Base-by-base conservation (phyloP, 2,888 invertebrate genomes). In the Bellardia bayeri region DNA sequence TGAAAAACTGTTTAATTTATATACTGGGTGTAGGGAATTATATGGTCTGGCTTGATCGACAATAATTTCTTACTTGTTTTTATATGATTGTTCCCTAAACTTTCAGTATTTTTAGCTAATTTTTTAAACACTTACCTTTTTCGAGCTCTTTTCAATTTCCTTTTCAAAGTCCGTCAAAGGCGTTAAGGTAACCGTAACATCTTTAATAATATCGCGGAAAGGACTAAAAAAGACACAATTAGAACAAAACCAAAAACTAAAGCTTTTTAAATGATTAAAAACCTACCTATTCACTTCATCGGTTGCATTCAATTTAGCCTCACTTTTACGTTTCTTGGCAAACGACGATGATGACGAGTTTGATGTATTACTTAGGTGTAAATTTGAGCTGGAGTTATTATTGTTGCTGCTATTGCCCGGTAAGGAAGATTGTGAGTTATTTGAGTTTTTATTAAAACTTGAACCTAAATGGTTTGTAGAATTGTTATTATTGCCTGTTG, bases 171-270 rank as follows among this genome's bases (percentile, higher is more conserved):
- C 94, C 5, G 93, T 92, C 40, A 93, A 87, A 9, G 93, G 93
- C 30, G 93, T 92, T 81, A 93, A 86, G n/a, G 93, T 91, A 16
- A 94, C 93, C 37, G 92, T 92, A 16, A 93, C 92, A 90, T 94
- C 93, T 89, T 93, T 93, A 58, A 93, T 93, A 75, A 93, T 90
- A 91, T 93, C 93, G 86, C 94, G 92, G 90, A 92, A 93, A 64
- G 92, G 89, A 80, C 92, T 92, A 81, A 69, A 63, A 33, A 9
- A 16, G 23, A 66, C 68, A 42, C 14, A 37, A 4, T 5, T 3
- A 30, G 13, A 9, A 51, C 56, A 58, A 42, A 58, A 7, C n/a
- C 42, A 61, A 23, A 58, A 49, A 58, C 3, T 11, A 23, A 40
- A n/a, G 82, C 11, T 33, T 40, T 61, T 0, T 9, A n/a, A 8